phyloP scores from a whole-genome alignment of 2,113 vertebrate species.

The Semnornis frantzii region DNA sequence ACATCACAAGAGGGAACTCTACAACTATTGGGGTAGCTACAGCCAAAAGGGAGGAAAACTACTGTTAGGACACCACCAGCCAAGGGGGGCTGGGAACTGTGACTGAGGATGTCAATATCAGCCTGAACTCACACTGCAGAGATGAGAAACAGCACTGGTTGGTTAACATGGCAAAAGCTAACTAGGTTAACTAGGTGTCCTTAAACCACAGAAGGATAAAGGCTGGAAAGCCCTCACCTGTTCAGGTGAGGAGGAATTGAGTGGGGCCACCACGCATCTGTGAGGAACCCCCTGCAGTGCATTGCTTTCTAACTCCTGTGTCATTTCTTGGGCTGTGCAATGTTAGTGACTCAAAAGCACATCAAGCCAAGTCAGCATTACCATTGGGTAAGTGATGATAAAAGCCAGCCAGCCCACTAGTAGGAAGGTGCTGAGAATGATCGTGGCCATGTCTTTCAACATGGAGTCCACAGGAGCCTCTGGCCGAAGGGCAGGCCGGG shows the following conservation, averaged over 20 bases:
- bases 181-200: neutral
- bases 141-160: neutral
- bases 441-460: slow-evolving; percentile 95
- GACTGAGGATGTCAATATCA: neutral
- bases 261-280: neutral
- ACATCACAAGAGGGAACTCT: neutral
- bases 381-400: slow-evolving; percentile 96
- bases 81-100: neutral
- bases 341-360: neutral
- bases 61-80: neutral
- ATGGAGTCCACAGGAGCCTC: slow-evolving; percentile 92
- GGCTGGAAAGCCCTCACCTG: neutral
- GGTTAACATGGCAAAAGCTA: neutral
- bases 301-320: neutral
- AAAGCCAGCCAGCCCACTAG: slow-evolving; percentile 96
- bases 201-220: neutral
- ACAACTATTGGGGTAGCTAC: neutral
- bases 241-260: neutral
- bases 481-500: slow-evolving; percentile 46
- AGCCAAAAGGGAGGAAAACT: neutral
- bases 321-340: neutral
- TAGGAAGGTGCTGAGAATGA: slow-evolving; percentile 95
- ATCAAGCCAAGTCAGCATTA: slow-evolving; percentile 48
- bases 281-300: neutral
- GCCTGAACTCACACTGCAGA: neutral